Evolutionary conservation across 2,797 vertebrate species (phyloP).

Genomic region (Phylloscopus collybita): DNA sequence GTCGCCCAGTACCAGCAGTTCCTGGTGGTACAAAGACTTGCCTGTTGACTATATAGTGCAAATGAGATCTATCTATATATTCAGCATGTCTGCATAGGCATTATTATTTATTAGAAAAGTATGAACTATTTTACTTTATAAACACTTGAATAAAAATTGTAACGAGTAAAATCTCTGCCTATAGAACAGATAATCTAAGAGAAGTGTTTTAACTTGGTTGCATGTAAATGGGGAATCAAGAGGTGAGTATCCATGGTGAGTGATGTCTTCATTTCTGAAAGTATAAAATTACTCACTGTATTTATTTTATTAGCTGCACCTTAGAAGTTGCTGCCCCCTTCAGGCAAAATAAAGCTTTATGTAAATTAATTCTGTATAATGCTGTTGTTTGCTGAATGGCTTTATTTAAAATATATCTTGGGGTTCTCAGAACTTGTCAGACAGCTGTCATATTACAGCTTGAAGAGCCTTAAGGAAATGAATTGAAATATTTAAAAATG

Average conservation of each 20-base stretch:
- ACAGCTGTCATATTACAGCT: background rate
- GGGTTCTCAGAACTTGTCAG: conserved; percentile 10
- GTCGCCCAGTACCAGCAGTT: background rate
- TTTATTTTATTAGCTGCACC: background rate
- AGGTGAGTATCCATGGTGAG: background rate
- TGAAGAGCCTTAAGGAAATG: background rate
- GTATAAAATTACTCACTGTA: background rate
- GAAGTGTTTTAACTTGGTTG: background rate
- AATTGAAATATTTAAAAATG: background rate
- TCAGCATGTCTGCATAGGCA: background rate
- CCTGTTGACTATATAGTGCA: background rate
- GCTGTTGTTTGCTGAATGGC: background rate
- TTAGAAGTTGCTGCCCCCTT: conserved; percentile 67
- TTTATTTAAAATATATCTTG: conserved; percentile 1
- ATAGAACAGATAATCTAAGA: background rate
- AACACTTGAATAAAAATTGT: background rate
- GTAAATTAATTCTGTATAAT: background rate
- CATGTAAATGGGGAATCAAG: background rate
- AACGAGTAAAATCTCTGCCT: background rate
- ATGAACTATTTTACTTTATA: background rate
- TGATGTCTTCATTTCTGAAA: background rate
- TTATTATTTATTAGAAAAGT: background rate
- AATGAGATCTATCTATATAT: background rate
- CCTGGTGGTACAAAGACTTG: background rate
- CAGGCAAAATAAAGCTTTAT: conserved; percentile 1